Evolutionary conservation across 2,888 invertebrate genomes (phyloP), one percentile per base, ranked within the genome.

Genomic region (Trichogramma dendrolimi): DNA sequence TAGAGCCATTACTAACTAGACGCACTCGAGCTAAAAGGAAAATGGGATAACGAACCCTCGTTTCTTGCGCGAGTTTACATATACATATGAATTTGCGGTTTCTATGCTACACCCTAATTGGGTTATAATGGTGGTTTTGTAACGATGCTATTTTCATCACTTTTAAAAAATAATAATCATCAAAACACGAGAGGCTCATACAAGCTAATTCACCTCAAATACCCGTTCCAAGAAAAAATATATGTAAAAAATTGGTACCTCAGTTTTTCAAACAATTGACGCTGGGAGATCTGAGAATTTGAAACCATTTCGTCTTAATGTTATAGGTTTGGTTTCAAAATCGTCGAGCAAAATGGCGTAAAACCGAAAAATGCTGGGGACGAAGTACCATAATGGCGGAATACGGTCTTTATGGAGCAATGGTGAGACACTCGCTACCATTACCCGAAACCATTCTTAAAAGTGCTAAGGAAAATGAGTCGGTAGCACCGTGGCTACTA

Each of bases 351-450:
- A 98, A 98, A 80, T 99, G 98, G 98, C 89, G 98, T 67, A 99
- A 99, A 81, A 99, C 98, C 59, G 98, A 99, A 83, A 99, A 99
- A 80, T 97, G 96, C 72, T 99, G 99, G 99, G 99, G 99, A 54
- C 86, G 96, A 73, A 95, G 96, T 77, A 98, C 98, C 72, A 99
- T 98, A 78, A 99, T 99, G 99, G 99, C 99, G 69, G 99, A 99
- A 82, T 99, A 99, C 79, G 99, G 99, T 4, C 85, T 99, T 56
- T 99, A 99, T 81, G 99, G 99, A 1, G 99, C 99, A 70, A 99
- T 99, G 99, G 99, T 99, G 69, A 86, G 99, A 67, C 99, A 99
- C 82, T 97, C 97, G 54, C 85, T 99, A 68, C 99, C 99, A 0
- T 86, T 99, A 69, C 99, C 99, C 2, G 98, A 99, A 74, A 98